Conservation (phyloP, 2,797 vertebrate species). For the Melanogrammus aeglefinus region DNA sequence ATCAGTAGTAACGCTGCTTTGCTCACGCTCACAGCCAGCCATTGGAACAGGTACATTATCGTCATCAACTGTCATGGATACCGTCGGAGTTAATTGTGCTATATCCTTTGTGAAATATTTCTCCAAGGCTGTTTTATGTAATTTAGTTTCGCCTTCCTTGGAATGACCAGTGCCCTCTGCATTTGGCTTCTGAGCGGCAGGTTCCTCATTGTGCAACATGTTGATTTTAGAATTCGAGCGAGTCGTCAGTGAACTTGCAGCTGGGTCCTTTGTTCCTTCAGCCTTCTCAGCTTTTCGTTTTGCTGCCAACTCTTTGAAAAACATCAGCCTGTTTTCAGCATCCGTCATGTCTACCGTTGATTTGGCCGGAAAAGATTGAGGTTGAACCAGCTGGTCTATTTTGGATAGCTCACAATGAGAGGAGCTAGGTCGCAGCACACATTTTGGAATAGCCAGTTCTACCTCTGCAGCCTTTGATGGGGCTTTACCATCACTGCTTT, state of each 20-base stretch:
- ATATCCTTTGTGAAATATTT: slow-evolving; percentile 14
- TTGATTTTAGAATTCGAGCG: slow-evolving; percentile 22
- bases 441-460: slow-evolving; percentile 31
- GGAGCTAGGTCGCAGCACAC: slow-evolving; percentile 18
- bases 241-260: slow-evolving; percentile 31
- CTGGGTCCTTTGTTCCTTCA: slow-evolving; percentile 45
- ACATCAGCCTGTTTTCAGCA: slow-evolving; percentile 64
- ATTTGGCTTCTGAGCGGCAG: slow-evolving; percentile 14
- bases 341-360: slow-evolving; percentile 67
- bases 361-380: slow-evolving; percentile 29
- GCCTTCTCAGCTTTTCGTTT: slow-evolving; percentile 65
- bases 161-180: slow-evolving; percentile 20
- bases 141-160: slow-evolving; percentile 1
- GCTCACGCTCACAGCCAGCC: slow-evolving; percentile 27
- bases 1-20: slow-evolving; percentile 45
- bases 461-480: slow-evolving; percentile 24
- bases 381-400: slow-evolving; percentile 25
- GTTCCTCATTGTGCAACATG: slow-evolving; percentile 33
- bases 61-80: slow-evolving; percentile 11
- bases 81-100: slow-evolving; percentile 21
- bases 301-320: slow-evolving; percentile 76
- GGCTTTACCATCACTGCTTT: slow-evolving; percentile 25
- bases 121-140: slow-evolving; percentile 4
- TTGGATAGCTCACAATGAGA: slow-evolving; percentile 31
- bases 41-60: slow-evolving; percentile 12